Evolutionary conservation across 2,113 vertebrate genomes (phyloP), one percentile per base, ranked within the genome.

Genomic region (Tychaedon coryphoeus): DNA sequence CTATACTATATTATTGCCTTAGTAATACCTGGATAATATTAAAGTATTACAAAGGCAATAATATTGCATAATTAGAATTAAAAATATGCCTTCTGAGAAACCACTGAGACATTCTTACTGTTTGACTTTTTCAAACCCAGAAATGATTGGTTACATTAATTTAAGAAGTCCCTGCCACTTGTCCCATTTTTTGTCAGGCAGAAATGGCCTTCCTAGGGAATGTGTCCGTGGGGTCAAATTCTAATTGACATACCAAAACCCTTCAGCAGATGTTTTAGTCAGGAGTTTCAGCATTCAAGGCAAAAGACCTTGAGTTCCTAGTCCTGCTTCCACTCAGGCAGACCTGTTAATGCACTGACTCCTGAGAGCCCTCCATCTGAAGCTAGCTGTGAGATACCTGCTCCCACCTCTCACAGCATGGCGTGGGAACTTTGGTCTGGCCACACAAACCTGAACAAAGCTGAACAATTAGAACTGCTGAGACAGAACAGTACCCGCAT

Each of bases 341-440:
- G 43, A 34, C 13, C 31, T 14, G 53, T 18, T 60, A 72, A 73
- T 0, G 1, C 12, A 10, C 13, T 3, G 33, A 31, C 18, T 43
- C 24, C 58, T 73, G 45, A 45, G 38, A 81, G 29, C 5, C 3
- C 6, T 25, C 15, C 26, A 19, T 19, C 6, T 38, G 34, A 42
- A 34, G 18, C 6, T 4, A 31, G 10, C 23, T 58, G 43, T n/a
- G 33, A 66, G 38, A 36, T 13, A 58, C 19, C 10, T 48, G 38
- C 60, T 60, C 23, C 15, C 29, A 23, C n/a, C 36, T 53, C 45
- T 36, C 42, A 14, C 0, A 1, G 42, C 9, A 36, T 14, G 0
- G 0, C 25, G 10, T 2, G 8, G 43, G 33, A 65, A 25, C 43
- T 75, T 29, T 43, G 22, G 38, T 53, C 16, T 28, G 42, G 8